A percentile compares a stretch with the other conserved stretches of the same genome.
Evolutionary conservation across 2,797 vertebrate species (phyloP).

Genomic region (Platalea minor): DNA sequence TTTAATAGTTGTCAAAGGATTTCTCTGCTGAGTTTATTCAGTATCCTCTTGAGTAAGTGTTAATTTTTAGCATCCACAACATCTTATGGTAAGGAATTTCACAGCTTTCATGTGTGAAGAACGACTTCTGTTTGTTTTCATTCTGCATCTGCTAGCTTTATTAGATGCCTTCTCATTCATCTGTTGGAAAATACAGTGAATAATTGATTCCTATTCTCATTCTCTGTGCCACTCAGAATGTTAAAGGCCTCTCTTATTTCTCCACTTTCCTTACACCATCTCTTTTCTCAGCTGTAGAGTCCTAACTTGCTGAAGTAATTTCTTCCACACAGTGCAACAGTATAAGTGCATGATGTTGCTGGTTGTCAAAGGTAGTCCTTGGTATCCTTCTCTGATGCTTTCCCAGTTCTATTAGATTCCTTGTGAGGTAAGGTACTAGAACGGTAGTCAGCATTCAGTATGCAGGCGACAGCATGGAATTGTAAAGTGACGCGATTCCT

Average conservation of each 20-base stretch:
- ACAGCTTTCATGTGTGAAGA: background rate
- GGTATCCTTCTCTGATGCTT: background rate
- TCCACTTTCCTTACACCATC: background rate
- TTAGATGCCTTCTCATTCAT: background rate
- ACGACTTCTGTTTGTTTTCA: background rate
- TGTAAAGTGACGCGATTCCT: background rate
- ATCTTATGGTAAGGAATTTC: background rate
- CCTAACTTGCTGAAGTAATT: background rate
- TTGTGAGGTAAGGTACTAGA: background rate
- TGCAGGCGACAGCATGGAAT: background rate
- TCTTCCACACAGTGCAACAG: background rate
- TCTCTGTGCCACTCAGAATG: background rate
- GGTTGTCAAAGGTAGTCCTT: background rate
- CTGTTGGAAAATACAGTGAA: background rate
- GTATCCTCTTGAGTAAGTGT: background rate
- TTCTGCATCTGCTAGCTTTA: background rate
- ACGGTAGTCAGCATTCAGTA: background rate
- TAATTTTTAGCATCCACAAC: background rate
- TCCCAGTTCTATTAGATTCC: background rate
- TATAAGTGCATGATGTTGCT: background rate
- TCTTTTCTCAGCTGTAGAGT: background rate
- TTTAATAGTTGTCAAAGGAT: background rate
- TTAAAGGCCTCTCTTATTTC: background rate
- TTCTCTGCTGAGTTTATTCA: background rate
- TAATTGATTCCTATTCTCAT: background rate